Evolutionary conservation across 2,797 vertebrate species (phyloP).

Genomic region (Acanthurus tractus): DNA sequence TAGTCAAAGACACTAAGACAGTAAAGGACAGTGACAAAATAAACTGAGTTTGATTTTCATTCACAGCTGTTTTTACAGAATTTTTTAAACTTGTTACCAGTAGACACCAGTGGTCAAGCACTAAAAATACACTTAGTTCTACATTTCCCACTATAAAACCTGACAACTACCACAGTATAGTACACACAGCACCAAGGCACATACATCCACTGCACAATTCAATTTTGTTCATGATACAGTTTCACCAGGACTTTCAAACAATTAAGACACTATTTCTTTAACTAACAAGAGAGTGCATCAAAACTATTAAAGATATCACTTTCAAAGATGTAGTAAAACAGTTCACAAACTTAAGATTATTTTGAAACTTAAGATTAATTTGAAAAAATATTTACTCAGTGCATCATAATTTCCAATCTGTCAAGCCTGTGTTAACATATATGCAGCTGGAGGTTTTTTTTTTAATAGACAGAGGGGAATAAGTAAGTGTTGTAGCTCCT

Average conservation of each 20-base stretch:
- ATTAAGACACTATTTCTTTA: not conserved
- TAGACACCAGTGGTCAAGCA: not conserved
- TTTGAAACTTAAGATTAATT: too few relatives aligned
- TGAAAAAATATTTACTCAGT: not conserved
- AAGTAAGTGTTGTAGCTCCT: too few relatives aligned
- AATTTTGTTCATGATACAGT: not conserved
- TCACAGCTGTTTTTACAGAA: too few relatives aligned
- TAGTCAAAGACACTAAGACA: not conserved
- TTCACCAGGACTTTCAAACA: fast-evolving
- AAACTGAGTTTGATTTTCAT: too few relatives aligned
- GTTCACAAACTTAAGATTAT: not conserved
- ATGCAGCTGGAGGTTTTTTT: too few relatives aligned
- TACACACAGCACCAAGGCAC: not conserved
- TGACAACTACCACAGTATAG: not conserved
- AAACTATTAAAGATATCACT: not conserved
- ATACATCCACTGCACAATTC: not conserved
- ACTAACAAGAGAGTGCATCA: not conserved
- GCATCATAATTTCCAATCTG: not conserved
- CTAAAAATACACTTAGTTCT: not conserved
- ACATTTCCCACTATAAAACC: not conserved
- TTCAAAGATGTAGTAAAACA: not conserved
- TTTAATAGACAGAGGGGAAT: too few relatives aligned
- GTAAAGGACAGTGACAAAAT: too few relatives aligned
- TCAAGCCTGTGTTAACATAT: too few relatives aligned
- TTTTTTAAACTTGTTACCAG: too few relatives aligned